Evolutionary conservation across 2,797 vertebrate species (phyloP).

Genomic region (Parauchenoglanis ngamensis): DNA sequence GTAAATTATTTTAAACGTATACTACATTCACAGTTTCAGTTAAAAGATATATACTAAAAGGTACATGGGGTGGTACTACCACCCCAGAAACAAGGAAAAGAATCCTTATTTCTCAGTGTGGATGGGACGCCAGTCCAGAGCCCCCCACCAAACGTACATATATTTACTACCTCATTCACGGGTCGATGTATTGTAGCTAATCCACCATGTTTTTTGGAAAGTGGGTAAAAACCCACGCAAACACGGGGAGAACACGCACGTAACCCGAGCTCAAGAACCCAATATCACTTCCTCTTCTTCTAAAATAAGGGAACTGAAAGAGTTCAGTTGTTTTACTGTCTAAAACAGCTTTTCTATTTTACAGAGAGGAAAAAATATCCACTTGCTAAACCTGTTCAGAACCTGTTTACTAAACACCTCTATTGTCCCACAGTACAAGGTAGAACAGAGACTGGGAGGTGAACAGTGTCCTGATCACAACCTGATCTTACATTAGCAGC

Average conservation of each 20-base stretch:
- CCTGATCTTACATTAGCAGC: background rate
- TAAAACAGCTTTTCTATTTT: background rate
- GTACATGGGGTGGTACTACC: background rate
- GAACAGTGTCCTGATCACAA: background rate
- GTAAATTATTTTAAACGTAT: background rate
- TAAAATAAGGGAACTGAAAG: background rate
- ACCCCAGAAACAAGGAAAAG: background rate
- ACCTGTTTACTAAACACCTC: slow-evolving; percentile 29
- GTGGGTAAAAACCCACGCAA: background rate
- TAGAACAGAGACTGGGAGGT: background rate
- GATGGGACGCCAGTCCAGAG: background rate
- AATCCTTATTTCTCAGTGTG: background rate
- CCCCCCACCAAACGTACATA: too few relatives aligned
- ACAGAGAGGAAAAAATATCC: background rate
- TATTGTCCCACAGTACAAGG: background rate
- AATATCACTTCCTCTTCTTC: slow-evolving; percentile 4
- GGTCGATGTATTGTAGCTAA: too few relatives aligned
- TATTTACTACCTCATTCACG: background rate
- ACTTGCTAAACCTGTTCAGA: slow-evolving; percentile 32
- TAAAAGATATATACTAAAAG: background rate
- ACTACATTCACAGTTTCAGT: background rate
- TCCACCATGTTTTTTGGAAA: background rate
- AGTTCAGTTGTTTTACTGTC: background rate
- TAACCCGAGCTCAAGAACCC: background rate
- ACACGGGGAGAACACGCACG: background rate